A percentile compares a stretch with the other conserved stretches of the same genome.
Evolutionary conservation across 2,797 vertebrate genomes (phyloP).

Genomic region (Luscinia luscinia): DNA sequence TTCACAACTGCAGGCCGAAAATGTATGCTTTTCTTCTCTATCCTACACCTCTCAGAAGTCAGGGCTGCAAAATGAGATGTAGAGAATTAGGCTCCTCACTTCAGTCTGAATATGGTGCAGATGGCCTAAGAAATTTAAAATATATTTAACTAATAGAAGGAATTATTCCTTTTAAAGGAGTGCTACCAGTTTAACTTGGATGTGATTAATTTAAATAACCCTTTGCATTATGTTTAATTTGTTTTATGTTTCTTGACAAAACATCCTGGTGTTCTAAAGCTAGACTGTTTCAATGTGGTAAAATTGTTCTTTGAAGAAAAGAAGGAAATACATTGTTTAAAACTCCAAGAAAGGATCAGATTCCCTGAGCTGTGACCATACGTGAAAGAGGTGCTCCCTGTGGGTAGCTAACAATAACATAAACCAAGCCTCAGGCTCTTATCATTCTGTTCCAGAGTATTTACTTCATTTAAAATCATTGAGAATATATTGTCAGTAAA

Average conservation of each 20-base stretch:
- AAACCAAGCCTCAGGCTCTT: not conserved
- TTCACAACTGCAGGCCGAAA: not conserved
- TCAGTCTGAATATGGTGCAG: not conserved
- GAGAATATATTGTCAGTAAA: not conserved
- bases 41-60: not conserved
- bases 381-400: not conserved
- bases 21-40: not conserved
- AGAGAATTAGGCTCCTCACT: not conserved
- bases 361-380: not conserved
- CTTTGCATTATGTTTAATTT: not conserved
- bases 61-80: not conserved
- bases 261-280: not conserved
- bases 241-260: not conserved
- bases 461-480: not conserved
- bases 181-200: not conserved
- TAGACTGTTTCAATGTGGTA: not conserved
- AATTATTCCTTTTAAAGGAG: not conserved
- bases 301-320: not conserved
- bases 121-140: not conserved
- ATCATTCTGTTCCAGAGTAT: conserved; percentile 26
- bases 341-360: not conserved
- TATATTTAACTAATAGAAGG: not conserved
- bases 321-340: not conserved
- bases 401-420: not conserved
- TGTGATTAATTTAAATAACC: not conserved